Conservation (phyloP, 2,113 vertebrate species). For the Podarcis raffonei region DNA sequence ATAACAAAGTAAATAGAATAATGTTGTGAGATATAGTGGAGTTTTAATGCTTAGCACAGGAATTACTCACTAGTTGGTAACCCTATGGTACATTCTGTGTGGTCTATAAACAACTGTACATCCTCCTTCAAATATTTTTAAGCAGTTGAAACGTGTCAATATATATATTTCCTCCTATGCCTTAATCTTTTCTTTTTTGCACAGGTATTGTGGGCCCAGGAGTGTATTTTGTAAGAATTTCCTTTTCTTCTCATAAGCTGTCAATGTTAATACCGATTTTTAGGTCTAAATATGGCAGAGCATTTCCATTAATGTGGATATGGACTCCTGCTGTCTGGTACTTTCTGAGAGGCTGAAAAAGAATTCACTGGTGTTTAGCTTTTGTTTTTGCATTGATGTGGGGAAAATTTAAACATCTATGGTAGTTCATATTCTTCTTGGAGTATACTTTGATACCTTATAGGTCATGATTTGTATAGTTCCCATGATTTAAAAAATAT, state of each 20-base stretch:
- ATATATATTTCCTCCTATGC: neutral
- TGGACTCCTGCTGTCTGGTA: constrained; percentile 4
- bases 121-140: neutral
- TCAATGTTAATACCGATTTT: constrained; percentile 18
- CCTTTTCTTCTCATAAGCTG: constrained; percentile 4
- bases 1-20: too few species aligned
- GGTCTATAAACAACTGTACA: neutral
- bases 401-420: neutral
- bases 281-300: constrained; percentile 32
- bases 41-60: constrained; percentile 35
- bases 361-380: neutral
- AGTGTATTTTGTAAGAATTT: constrained; percentile 32
- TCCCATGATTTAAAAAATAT: constrained; percentile 49
- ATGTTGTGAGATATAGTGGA: neutral
- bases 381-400: neutral
- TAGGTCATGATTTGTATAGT: constrained; percentile 47
- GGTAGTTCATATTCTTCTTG: constrained; percentile 19
- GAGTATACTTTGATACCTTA: constrained; percentile 39
- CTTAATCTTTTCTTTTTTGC: neutral
- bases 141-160: neutral
- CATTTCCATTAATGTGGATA: constrained; percentile 39
- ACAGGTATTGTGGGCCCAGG: neutral
- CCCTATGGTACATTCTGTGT: neutral
- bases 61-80: neutral
- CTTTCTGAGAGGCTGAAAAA: neutral